These are phyloP conservation scores for Pantherophis guttatus DNA, from an alignment of 2,113 vertebrate species.

Conservation along the genomic window DNA sequence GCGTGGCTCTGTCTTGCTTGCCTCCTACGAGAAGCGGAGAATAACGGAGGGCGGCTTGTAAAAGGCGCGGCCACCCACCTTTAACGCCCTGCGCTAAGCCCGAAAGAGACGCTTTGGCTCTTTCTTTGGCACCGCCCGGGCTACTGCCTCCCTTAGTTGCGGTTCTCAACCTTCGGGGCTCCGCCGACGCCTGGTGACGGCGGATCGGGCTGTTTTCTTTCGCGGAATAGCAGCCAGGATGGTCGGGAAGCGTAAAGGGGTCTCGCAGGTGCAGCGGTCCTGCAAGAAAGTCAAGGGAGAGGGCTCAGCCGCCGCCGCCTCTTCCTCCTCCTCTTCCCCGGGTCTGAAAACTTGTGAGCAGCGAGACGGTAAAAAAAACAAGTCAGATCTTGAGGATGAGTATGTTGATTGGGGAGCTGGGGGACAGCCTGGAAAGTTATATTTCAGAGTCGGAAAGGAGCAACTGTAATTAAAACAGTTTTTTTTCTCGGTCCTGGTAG, in stretches of 20 bases:
- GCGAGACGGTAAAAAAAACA: not conserved
- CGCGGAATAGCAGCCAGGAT: slow-evolving; percentile 15
- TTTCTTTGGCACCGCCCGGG: not conserved
- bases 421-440: not conserved
- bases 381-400: not conserved
- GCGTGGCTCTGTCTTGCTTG: not conserved
- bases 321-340: not conserved
- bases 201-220: not conserved
- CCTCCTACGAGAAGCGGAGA: not conserved
- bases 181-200: not conserved
- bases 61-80: not conserved
- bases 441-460: not conserved
- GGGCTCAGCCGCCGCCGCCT: not conserved
- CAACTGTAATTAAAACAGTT: not conserved
- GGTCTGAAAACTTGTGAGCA: not conserved
- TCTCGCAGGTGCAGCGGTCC: not conserved
- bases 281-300: slow-evolving; percentile 63
- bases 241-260: slow-evolving; percentile 53
- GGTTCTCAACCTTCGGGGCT: not conserved
- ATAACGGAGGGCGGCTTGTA: not conserved
- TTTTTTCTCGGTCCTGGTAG: not conserved
- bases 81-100: not conserved
- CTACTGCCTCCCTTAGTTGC: not conserved
- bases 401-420: not conserved
- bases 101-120: not conserved